Conservation (phyloP, 1,140 invertebrate species). For the Lethrus apterus region DNA sequence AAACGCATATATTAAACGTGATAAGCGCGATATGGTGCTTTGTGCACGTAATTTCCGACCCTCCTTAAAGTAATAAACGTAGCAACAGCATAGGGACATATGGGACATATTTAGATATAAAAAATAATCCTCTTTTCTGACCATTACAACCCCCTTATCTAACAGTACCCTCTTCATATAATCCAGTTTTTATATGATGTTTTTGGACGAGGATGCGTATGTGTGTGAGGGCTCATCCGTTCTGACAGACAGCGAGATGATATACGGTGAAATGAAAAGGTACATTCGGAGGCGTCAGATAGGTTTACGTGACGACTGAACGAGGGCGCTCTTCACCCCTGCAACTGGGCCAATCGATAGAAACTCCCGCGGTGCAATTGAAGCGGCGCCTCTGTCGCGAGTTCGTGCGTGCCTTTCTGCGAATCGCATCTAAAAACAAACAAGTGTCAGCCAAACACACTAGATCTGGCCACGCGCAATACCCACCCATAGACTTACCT, state of each 20-base stretch:
- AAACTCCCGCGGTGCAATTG: conserved; percentile 27
- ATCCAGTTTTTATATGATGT: conserved; percentile 7
- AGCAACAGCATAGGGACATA: conserved; percentile 26
- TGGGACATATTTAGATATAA: conserved; percentile 31
- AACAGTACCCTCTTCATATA: conserved; percentile 6
- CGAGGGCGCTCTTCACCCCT: conserved; percentile 27
- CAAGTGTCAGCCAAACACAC: conserved; percentile 20
- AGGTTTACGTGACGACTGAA: conserved; percentile 27
- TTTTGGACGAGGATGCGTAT: neutral
- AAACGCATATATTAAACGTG: conserved; percentile 20
- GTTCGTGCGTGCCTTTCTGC: conserved; percentile 24
- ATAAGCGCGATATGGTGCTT: conserved; percentile 10
- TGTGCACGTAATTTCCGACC: conserved; percentile 5
- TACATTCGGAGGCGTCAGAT: conserved; percentile 18
- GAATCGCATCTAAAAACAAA: conserved; percentile 26
- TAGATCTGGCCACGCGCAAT: neutral
- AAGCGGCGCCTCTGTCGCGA: conserved; percentile 19
- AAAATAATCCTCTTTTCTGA: conserved; percentile 34
- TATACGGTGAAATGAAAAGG: conserved; percentile 14
- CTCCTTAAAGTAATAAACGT: conserved; percentile 20
- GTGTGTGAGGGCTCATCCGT: conserved; percentile 1
- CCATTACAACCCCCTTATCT: conserved; percentile 21
- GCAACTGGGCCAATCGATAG: conserved; percentile 39
- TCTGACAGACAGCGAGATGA: neutral
- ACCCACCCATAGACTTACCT: neutral